phyloP scores from a whole-genome alignment of 2,797 vertebrate species.

The Chaetophractus vellerosus region DNA sequence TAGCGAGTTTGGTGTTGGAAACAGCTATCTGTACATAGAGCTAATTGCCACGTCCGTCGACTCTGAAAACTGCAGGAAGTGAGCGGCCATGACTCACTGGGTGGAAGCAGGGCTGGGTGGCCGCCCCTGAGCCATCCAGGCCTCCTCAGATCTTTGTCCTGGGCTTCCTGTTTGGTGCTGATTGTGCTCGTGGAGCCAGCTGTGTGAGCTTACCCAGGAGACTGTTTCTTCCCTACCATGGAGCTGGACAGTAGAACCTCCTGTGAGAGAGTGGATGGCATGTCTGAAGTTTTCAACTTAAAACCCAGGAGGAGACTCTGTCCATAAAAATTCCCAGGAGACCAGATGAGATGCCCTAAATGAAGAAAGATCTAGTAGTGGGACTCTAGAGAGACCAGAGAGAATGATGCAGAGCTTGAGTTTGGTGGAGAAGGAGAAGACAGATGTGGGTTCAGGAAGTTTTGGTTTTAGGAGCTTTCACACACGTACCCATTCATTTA shows the following conservation, averaged over 20 bases:
- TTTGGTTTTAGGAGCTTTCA: not conserved
- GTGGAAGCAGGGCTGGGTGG: not conserved
- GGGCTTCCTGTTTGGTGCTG: not conserved
- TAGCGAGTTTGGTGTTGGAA: not conserved
- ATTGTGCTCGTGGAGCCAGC: not conserved
- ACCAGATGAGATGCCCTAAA: not conserved
- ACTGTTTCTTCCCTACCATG: not conserved
- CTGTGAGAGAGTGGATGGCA: not conserved
- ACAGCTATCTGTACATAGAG: not conserved
- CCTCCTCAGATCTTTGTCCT: conserved; percentile 34
- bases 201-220: not conserved
- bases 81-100: not conserved
- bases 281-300: not conserved
- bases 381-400: not conserved
- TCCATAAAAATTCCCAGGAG: not conserved
- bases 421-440: not conserved
- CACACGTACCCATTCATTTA: not conserved
- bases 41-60: not conserved
- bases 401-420: not conserved
- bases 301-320: not conserved
- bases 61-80: not conserved
- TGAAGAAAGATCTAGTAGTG: not conserved
- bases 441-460: not conserved
- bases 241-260: not conserved
- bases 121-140: not conserved